These are phyloP conservation scores for Thera britannica DNA, from an alignment of 2,888 invertebrate genomes.

Conservation along the genomic window DNA sequence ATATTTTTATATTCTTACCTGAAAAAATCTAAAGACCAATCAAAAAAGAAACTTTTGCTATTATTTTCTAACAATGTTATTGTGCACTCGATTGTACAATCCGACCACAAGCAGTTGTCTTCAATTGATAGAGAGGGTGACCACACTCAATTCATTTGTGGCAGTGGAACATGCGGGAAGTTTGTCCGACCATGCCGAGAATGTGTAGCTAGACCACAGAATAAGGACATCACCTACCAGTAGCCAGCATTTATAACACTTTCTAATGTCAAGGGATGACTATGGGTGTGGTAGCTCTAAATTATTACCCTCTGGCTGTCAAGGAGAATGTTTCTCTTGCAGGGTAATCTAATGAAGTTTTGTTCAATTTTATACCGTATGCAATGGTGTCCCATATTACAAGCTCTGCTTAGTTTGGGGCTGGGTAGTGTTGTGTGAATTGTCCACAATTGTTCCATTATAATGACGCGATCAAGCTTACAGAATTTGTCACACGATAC, in stretches of 20 bases:
- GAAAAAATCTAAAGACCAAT: no score
- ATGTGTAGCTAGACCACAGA: constrained; percentile 30
- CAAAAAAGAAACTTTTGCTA: no score
- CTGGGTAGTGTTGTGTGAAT: no score
- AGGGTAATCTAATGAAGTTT: constrained; percentile 2
- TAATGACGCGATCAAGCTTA: background rate
- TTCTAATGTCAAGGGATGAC: constrained; percentile 31
- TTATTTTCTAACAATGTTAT: background rate
- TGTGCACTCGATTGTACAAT: constrained; percentile 57
- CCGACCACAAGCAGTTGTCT: constrained; percentile 68
- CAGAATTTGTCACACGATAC: background rate
- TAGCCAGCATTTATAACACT: constrained; percentile 28
- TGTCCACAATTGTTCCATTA: no score
- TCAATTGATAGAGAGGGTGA: constrained; percentile 79
- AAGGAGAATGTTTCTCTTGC: constrained; percentile 21
- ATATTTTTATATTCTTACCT: no score
- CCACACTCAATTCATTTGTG: constrained; percentile 76
- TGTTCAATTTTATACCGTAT: background rate
- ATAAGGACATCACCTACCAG: constrained; percentile 10
- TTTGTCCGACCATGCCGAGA: constrained; percentile 57
- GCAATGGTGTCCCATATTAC: no score
- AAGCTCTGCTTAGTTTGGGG: no score
- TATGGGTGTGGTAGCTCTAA: constrained; percentile 43
- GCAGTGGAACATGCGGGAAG: constrained; percentile 75
- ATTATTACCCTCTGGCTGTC: constrained; percentile 29